Base-by-base conservation (phyloP, 2,113 vertebrate genomes). In the Rhinopomastus cyanomelas region DNA sequence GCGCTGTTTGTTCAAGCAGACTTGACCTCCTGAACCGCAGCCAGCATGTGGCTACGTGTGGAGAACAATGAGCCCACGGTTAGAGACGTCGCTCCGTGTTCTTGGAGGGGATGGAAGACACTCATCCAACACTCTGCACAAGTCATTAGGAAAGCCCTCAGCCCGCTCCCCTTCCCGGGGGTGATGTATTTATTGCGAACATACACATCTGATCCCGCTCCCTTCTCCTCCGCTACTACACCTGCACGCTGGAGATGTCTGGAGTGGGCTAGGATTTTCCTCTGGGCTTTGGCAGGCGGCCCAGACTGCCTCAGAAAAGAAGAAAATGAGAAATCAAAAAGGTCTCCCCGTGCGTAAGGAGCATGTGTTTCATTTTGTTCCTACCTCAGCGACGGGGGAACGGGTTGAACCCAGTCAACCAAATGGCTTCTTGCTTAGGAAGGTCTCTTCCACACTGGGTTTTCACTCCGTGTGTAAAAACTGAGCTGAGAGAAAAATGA, bases 231-330 rank as follows among this genome's bases (percentile, higher is more conserved):
- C 16, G 49, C 80, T 3, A 8, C 49, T 87, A 65, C 96, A 97
- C 94, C 96, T 96, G 94, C 95, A 89, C 81, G 0, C 87, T 59
- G n/a, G 90, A 96, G 91, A 92, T 91, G 86, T 68, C 90, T 96
- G 94, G 66, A 93, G 78, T 16, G 60, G 94, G 87, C 49, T 72
- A 42, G 79, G 94, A 87, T 89, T 96, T 97, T 96, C 95, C 95
- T 96, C 29, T 90, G 94, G 88, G 90, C 62, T 83, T 81, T 96
- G 96, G 96, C 95, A 92, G 82, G 49, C 42, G 81, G 95, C 96
- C 96, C 90, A 81, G 90, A 29, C 84, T 67, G 53, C 80, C 81
- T 87, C 64, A 78, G 85, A 81, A 56, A 49, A 6, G 16, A 27
- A 5, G 2, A 48, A 56, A 51, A 69, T n/a, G n/a, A 56, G 60